A percentile compares a stretch with the other conserved stretches of the same genome.
phyloP scores from a whole-genome alignment of 1,140 invertebrate genomes.

The Listronotus oregonensis region DNA sequence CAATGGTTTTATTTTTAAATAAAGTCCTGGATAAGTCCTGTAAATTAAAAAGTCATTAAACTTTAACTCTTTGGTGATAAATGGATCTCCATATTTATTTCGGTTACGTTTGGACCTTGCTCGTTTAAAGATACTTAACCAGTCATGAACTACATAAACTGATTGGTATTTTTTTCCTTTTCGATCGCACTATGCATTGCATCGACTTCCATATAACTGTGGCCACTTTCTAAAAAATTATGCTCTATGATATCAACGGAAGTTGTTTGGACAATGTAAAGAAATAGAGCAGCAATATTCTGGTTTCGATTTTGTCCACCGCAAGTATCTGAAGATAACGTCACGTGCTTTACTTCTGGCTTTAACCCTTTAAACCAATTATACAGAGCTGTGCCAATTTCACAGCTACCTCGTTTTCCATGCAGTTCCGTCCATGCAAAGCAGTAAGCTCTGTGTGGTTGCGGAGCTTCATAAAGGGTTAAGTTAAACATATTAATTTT shows the following conservation, averaged over 20 bases:
- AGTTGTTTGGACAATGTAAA: neutral
- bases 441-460: constrained; percentile 33
- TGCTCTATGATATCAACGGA: neutral
- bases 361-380: too few species aligned
- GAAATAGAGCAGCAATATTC: neutral
- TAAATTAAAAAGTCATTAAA: neutral
- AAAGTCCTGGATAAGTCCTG: neutral
- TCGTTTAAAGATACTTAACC: neutral
- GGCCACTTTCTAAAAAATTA: neutral
- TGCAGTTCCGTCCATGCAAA: too few species aligned
- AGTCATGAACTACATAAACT: neutral
- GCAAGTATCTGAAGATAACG: too few species aligned
- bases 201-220: neutral
- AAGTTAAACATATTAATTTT: too few species aligned
- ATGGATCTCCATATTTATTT: neutral
- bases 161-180: neutral
- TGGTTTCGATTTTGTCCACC: too few species aligned
- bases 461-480: constrained; percentile 39
- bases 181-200: neutral
- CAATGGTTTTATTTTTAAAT: neutral
- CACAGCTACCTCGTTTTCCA: too few species aligned
- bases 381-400: too few species aligned
- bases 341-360: too few species aligned
- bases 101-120: neutral
- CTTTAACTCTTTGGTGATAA: too few species aligned